Percentiles rank a stretch among this genome's conserved stretches.
Evolutionary conservation across 2,888 invertebrate species (phyloP).

Genomic region (Sphaerophoria rueppellii): DNA sequence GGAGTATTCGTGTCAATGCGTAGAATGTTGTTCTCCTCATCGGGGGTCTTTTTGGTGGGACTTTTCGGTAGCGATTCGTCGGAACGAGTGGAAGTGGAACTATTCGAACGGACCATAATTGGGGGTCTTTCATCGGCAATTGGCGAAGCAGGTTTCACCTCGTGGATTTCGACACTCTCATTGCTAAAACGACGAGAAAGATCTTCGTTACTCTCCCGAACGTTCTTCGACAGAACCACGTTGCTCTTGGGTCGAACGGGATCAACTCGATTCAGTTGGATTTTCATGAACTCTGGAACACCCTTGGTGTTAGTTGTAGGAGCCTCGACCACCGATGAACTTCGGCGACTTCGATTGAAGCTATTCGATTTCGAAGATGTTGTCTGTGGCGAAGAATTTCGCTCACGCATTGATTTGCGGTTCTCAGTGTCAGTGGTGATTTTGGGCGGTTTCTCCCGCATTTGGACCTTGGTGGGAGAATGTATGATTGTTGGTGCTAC

Average conservation of each 20-base stretch:
- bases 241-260: constrained; percentile 85
- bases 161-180: constrained; percentile 82
- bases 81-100: constrained; percentile 37
- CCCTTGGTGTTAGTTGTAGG: constrained; percentile 65
- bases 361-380: constrained; percentile 64
- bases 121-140: constrained; percentile 61
- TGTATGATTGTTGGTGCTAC: constrained; percentile 34
- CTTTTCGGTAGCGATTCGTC: constrained; percentile 73
- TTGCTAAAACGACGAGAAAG: constrained; percentile 81
- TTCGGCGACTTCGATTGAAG: constrained; percentile 75
- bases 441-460: constrained; percentile 73
- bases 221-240: constrained; percentile 86
- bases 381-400: constrained; percentile 51
- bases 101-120: constrained; percentile 54
- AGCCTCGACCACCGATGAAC: constrained; percentile 76
- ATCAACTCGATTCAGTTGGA: constrained; percentile 88
- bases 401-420: constrained; percentile 73
- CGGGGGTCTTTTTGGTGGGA: constrained; percentile 75
- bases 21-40: constrained; percentile 74
- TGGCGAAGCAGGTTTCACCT: constrained; percentile 76
- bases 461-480: constrained; percentile 49
- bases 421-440: constrained; percentile 56
- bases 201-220: constrained; percentile 78
- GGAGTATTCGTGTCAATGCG: constrained; percentile 65
- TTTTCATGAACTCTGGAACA: constrained; percentile 87